Base-by-base conservation (phyloP, 2,888 invertebrate species). In the Dryadula phaetusa region DNA sequence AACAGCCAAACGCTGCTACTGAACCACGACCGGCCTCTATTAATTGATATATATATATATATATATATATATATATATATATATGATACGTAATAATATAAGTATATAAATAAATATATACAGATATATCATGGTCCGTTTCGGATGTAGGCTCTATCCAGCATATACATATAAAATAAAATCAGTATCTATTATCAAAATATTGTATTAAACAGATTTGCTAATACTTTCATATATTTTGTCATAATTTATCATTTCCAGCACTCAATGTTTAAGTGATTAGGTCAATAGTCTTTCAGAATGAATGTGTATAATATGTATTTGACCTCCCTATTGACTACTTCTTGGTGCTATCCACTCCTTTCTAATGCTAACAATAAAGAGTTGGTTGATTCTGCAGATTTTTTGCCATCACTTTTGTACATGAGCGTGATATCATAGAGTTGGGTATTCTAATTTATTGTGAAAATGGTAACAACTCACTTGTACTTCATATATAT, bases 371-470 rank as follows among this genome's bases (percentile, higher is more conserved):
- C 12, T 3, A 4, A 16, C 22, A 25, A 8, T 49, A 20, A 46
- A n/a, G 20, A 49, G 3, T 22, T 52, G 37, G 54, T 37, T 40
- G 54, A 22, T 34, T 22, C 54, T 37, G 54, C 37, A 56, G 37
- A 37, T 56, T 56, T 54, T 56, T 56, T 56, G 54, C 54, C 37
- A 56, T 54, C 54, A 54, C 54, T 54, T 37, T 28, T 28, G 28
- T 49, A 16, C 16, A 49, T 56, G 22, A 37, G 20, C 22, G n/a
- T 56, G 37, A 37, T 22, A n/a, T n/a, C 37, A 37, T n/a, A 40
- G 54, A 56, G 8, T 56, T 12, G 12, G 37, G n/a, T n/a, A n/a
- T n/a, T n/a, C 3, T 12, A 12, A n/a, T 14, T 37, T n/a, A 22
- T 40, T n/a, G 1, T 56, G 2, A 37, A 56, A 56, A 56, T 56